Percentiles rank a stretch among this genome's conserved stretches.
Conservation (phyloP, 2,888 invertebrate genomes). For the Xiphydria camelus region DNA sequence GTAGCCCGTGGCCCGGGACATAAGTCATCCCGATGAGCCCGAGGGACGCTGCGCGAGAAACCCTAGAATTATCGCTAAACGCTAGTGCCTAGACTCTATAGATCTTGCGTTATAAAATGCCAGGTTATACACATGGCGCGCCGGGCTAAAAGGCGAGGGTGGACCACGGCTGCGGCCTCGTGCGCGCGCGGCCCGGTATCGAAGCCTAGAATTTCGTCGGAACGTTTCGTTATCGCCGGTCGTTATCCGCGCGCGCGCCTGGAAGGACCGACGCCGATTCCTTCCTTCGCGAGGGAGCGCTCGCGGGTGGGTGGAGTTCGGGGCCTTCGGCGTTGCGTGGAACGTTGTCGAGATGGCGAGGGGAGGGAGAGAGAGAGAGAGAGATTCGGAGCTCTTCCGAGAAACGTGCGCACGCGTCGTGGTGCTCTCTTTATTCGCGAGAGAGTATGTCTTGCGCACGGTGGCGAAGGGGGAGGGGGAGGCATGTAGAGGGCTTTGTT, state of each 20-base stretch:
- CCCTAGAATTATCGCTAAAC: conserved; percentile 58
- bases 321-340: too few relatives aligned
- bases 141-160: conserved; percentile 47
- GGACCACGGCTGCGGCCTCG: too few relatives aligned
- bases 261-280: too few relatives aligned
- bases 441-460: conserved; percentile 12
- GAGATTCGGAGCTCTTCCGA: too few relatives aligned
- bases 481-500: conserved; percentile 40
- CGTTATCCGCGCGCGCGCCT: too few relatives aligned
- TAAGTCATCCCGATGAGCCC: conserved; percentile 51
- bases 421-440: too few relatives aligned
- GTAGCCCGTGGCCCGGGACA: conserved; percentile 31
- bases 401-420: too few relatives aligned
- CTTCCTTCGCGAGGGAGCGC: too few relatives aligned
- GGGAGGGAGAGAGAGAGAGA: conserved; percentile 7
- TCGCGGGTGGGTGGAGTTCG: too few relatives aligned
- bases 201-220: conserved; percentile 31
- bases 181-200: not conserved
- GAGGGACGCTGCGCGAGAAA: conserved; percentile 38
- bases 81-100: conserved; percentile 57
- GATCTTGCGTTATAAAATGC: conserved; percentile 57
- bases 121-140: conserved; percentile 44
- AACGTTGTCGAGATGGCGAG: too few relatives aligned
- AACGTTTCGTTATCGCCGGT: conserved; percentile 13
- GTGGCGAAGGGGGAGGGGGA: conserved; percentile 1